These are phyloP conservation scores for Archivesica marissinica DNA, from an alignment of 1,140 invertebrate genomes.

Conservation along the genomic window DNA sequence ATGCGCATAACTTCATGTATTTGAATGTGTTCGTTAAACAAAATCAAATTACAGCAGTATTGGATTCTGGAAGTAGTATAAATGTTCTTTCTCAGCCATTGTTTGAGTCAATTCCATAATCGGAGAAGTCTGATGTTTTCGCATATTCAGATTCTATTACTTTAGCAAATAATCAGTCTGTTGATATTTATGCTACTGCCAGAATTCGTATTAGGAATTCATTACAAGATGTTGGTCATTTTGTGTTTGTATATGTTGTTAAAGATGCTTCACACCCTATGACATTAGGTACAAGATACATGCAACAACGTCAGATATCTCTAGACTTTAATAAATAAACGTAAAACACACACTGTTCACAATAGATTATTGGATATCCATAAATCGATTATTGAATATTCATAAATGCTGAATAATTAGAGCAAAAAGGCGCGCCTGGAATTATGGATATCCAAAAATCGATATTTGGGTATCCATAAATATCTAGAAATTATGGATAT, in stretches of 20 bases:
- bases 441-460: too few relatives aligned
- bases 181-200: conserved; percentile 30
- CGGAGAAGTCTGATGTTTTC: neutral
- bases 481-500: too few relatives aligned
- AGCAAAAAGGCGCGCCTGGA: too few relatives aligned
- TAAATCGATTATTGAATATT: too few relatives aligned
- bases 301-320: neutral
- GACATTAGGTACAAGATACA: conserved; percentile 47
- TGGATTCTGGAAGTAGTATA: conserved; percentile 37
- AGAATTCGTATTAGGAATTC: conserved; percentile 4
- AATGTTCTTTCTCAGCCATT: conserved; percentile 11
- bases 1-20: conserved; percentile 43
- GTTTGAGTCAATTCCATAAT: conserved; percentile 31
- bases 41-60: neutral
- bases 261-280: conserved; percentile 49
- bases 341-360: too few relatives aligned
- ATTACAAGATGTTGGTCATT: neutral
- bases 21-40: conserved; percentile 34
- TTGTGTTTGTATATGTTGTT: conserved; percentile 40
- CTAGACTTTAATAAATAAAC: conserved; percentile 32
- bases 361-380: too few relatives aligned
- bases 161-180: conserved; percentile 31
- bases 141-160: neutral
- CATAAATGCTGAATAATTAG: too few relatives aligned
- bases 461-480: too few relatives aligned